A percentile compares a stretch with the other conserved stretches of the same genome.
Conservation (phyloP, 53 echinoderm and acorn worm genomes). For the Apostichopus leukothele region DNA sequence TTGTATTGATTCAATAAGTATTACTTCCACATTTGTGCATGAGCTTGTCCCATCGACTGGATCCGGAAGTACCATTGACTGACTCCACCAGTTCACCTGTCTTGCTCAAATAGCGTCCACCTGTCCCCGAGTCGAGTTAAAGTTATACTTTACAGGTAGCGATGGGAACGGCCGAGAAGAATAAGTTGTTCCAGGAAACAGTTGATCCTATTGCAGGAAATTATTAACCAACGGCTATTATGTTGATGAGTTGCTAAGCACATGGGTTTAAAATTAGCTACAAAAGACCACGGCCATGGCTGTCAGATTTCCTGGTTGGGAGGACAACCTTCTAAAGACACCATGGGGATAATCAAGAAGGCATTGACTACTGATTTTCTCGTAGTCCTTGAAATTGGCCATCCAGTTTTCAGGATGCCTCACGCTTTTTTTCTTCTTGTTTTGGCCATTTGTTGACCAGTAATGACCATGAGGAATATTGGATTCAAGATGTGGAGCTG, state of each 20-base stretch:
- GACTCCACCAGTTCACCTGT: slow-evolving; percentile 20
- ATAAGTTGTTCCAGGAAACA: slow-evolving; percentile 3
- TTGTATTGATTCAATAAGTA: background rate
- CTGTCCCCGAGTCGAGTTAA: background rate
- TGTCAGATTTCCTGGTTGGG: background rate
- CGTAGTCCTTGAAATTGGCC: background rate
- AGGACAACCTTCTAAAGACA: background rate
- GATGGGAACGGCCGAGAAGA: background rate
- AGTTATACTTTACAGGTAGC: background rate
- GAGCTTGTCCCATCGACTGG: background rate
- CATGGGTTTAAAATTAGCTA: background rate
- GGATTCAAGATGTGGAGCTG: no score
- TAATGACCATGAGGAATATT: no score
- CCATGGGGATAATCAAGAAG: background rate
- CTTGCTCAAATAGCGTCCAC: background rate
- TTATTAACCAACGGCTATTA: background rate
- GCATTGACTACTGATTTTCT: background rate
- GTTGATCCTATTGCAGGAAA: slow-evolving; percentile 9
- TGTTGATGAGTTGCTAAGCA: slow-evolving; percentile 31
- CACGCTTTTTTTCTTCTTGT: background rate
- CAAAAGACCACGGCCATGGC: slow-evolving; percentile 7
- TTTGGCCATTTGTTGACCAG: no score
- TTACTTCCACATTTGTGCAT: background rate
- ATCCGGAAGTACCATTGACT: slow-evolving; percentile 40
- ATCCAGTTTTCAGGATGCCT: background rate